Conservation (phyloP, 2,797 vertebrate genomes). For the Calcarius lapponicus region DNA sequence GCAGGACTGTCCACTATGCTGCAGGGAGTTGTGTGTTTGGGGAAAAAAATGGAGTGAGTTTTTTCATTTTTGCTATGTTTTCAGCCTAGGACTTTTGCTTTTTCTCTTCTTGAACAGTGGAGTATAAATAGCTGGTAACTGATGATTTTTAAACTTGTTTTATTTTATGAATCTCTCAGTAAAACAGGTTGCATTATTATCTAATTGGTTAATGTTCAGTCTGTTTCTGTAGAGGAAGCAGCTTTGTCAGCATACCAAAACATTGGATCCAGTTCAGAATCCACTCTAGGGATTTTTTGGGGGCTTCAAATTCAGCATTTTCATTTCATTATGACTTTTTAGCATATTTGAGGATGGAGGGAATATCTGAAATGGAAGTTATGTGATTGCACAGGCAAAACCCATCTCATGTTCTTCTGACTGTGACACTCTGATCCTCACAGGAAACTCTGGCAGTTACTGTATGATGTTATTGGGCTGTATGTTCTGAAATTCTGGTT, state of each 20-base stretch:
- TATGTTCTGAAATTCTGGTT: not conserved
- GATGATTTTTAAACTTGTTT: not conserved
- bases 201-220: not conserved
- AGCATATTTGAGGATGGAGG: not conserved
- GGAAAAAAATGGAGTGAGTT: not conserved
- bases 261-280: not conserved
- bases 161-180: not conserved
- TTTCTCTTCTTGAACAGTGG: not conserved
- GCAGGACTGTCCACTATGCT: not conserved
- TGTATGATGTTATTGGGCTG: not conserved
- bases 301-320: not conserved
- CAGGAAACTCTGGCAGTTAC: not conserved
- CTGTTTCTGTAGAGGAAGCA: not conserved
- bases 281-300: not conserved
- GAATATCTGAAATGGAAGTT: not conserved
- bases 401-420: not conserved
- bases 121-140: slow-evolving; percentile 29
- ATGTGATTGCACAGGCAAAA: not conserved
- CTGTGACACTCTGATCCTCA: not conserved
- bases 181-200: not conserved
- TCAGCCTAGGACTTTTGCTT: slow-evolving; percentile 25
- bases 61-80: not conserved
- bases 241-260: not conserved
- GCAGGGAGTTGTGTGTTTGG: not conserved
- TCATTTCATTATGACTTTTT: not conserved